These are phyloP conservation scores for Muntiacus muntjak DNA, from an alignment of 2,113 vertebrate species.

Conservation along the genomic window DNA sequence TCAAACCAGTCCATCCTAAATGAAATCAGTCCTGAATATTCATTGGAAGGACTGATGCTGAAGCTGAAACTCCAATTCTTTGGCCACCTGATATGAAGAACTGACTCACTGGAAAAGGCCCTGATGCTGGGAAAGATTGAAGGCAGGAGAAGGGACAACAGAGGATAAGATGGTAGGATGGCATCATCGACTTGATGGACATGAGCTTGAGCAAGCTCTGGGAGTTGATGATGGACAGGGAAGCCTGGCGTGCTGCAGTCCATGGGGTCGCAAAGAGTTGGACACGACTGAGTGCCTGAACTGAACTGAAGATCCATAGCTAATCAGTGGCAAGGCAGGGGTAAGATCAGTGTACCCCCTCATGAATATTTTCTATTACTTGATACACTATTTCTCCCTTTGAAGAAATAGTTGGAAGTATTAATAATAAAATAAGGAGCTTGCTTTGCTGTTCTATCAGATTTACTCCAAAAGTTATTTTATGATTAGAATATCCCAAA, in stretches of 20 bases:
- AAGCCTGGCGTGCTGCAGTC: neutral
- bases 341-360: neutral
- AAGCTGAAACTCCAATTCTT: neutral
- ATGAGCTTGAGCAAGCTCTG: neutral
- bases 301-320: neutral
- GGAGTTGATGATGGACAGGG: neutral
- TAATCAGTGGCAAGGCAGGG: neutral
- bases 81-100: neutral
- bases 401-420: neutral
- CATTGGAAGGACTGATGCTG: neutral
- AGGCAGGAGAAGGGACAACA: neutral
- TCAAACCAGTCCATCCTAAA: neutral
- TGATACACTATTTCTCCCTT: neutral
- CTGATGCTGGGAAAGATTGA: neutral
- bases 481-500: neutral
- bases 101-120: neutral
- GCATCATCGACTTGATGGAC: neutral
- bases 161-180: neutral
- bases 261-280: neutral
- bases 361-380: neutral
- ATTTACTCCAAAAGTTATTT: slow-evolving; percentile 6
- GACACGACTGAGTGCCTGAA: neutral
- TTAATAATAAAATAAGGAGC: neutral
- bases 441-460: neutral
- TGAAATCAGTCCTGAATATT: neutral